These are phyloP conservation scores for Heliopora coerulea DNA, from an alignment of 92 coral and sea anemone species.

Conservation along the genomic window DNA sequence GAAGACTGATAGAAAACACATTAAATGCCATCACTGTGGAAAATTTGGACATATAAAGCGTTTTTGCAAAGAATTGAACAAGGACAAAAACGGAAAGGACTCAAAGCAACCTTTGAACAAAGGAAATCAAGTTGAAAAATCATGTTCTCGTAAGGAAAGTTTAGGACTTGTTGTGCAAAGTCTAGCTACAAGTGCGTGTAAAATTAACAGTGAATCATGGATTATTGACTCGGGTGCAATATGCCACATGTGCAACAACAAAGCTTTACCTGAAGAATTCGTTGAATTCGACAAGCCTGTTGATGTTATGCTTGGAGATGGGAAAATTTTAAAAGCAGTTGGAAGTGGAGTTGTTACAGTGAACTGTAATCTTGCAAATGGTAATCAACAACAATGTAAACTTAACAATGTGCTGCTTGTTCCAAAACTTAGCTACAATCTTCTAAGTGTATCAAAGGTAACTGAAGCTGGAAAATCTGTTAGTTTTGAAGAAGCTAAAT, in stretches of 20 bases:
- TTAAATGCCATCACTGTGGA: conserved; percentile 51
- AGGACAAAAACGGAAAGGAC: neutral
- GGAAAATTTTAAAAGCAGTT: conserved; percentile 47
- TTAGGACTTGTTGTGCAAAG: conserved; percentile 43
- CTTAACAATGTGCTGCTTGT: conserved; percentile 54
- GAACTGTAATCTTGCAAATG: conserved; percentile 22
- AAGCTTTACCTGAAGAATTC: conserved; percentile 45
- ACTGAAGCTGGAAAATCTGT: conserved; percentile 54
- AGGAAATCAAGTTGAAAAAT: conserved; percentile 35
- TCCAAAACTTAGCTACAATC: conserved; percentile 56
- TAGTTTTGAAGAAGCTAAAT: conserved; percentile 50
- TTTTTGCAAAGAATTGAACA: conserved; percentile 27
- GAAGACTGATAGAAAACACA: conserved; percentile 31
- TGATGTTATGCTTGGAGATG: conserved; percentile 52
- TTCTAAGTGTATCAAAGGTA: conserved; percentile 55
- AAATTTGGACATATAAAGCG: conserved; percentile 47
- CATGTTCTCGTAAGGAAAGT: conserved; percentile 49
- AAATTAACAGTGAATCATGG: conserved; percentile 37
- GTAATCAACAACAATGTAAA: conserved; percentile 45
- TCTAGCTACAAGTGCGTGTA: conserved; percentile 23
- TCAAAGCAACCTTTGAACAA: conserved; percentile 32
- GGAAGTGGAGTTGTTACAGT: conserved; percentile 49
- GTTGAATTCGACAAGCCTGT: conserved; percentile 43
- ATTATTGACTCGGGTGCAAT: conserved; percentile 62
- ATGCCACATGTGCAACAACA: conserved; percentile 57